phyloP scores from a whole-genome alignment of 2,888 invertebrate genomes.

The Syrphus vitripennis region DNA sequence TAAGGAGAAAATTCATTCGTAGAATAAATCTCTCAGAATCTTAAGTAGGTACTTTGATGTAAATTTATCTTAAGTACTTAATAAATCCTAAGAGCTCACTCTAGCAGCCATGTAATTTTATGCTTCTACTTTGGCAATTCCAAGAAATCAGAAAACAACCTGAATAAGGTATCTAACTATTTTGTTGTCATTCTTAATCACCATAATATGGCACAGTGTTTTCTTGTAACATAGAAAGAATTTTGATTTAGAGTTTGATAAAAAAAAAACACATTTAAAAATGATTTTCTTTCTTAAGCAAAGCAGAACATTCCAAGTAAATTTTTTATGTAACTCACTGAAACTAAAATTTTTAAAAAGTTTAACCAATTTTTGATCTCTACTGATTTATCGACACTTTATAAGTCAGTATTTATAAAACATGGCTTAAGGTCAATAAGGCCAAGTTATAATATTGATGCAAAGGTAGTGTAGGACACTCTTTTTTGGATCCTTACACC shows the following conservation, averaged over 20 bases:
- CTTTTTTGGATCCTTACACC: not conserved
- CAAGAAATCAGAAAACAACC: not conserved
- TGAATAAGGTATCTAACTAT: not conserved
- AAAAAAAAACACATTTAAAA: not conserved
- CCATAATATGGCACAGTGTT: not conserved
- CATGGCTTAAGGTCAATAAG: not conserved
- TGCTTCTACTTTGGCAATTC: not conserved
- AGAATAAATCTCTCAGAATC: not conserved
- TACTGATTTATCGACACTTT: no score
- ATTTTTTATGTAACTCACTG: no score
- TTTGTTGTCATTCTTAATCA: not conserved
- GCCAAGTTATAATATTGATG: not conserved
- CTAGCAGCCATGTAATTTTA: not conserved
- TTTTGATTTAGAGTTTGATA: not conserved
- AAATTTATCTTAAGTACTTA: not conserved
- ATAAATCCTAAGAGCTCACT: not conserved
- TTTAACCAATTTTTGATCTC: no score
- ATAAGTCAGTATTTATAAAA: not conserved
- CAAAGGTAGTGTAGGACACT: not conserved
- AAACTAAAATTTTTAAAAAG: no score
- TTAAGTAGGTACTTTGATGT: not conserved
- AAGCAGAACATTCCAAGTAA: no score
- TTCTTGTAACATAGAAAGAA: not conserved
- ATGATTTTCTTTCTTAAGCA: no score
- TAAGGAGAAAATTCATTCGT: not conserved